Base-by-base conservation (phyloP, 2,113 vertebrate species). In the Carassius carassius region DNA sequence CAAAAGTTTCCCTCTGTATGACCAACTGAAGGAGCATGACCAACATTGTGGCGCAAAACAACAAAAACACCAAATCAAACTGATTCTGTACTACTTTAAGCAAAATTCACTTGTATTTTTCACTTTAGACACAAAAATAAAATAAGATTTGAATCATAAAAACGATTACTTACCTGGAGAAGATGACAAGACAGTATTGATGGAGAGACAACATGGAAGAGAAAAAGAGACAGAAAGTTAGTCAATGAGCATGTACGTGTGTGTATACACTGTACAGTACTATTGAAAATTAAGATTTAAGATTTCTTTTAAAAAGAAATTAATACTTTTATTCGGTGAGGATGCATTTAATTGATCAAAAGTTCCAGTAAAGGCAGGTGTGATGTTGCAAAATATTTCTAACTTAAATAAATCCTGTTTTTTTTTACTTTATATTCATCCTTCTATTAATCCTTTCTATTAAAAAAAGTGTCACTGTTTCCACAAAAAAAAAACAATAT, bases 131-230 rank as follows among this genome's bases (percentile, higher is more conserved):
- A 29, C 29, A 29, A 41, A 2, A 41, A 41, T 72, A 41, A 77
- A 77, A 23, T 21, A 4, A 37, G 17, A 35, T 35, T 77, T 35
- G 0, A 77, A 35, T 49, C 25, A 21, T 13, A 35, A 32, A 5
- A 12, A 56, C 35, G 6, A 21, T 19, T 23, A 78, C 76, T 78
- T 78, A 78, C 76, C 76, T 78, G 12, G 2, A 78, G 32, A 78
- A 51, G n/a, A 78, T 35, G 5, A 70, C 11, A 67, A 70, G 37
- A 41, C 32, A 32, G 29, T 7, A 56, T 85, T 44, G 5, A 74
- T 49, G 21, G 81, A 84, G 51, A 81, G 72, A 19, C 77, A 85
- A 41, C 81, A 86, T 76, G 81, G 54, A 88, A 89, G 76, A 86
- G 47, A 88, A 62, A 79, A 19, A 90, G 58, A 86, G 79, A 75